phyloP scores from a whole-genome alignment of 2,888 invertebrate genomes.

The Andrena trimmerana region DNA sequence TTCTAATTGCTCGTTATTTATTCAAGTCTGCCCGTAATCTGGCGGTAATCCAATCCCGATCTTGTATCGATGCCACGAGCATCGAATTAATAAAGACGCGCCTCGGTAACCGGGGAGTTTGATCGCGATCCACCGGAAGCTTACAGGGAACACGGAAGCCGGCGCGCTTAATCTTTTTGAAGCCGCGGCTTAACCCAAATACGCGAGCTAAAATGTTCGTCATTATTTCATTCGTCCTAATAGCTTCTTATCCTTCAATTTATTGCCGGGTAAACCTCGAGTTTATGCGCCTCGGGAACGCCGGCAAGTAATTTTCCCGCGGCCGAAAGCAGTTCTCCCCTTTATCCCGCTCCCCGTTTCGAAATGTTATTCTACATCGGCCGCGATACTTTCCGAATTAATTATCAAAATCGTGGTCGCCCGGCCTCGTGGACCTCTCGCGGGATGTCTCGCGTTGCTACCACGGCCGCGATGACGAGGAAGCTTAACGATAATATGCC shows the following conservation, averaged over 20 bases:
- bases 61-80: constrained; percentile 1
- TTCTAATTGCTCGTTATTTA: constrained; percentile 5
- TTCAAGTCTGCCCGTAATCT: neutral
- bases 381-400: no score
- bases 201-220: neutral
- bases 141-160: constrained; percentile 10
- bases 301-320: neutral
- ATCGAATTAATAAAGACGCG: constrained; percentile 14
- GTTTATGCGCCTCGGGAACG: constrained; percentile 2
- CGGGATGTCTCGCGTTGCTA: no score
- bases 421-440: no score
- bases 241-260: constrained; percentile 35
- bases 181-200: constrained; percentile 57
- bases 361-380: neutral
- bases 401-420: no score
- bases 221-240: constrained; percentile 45
- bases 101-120: neutral
- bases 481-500: neutral
- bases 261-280: constrained; percentile 8
- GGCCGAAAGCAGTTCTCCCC: neutral
- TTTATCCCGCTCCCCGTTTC: neutral
- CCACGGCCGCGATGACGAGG: no score
- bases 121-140: neutral
- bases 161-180: constrained; percentile 40
- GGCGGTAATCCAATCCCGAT: neutral